Conservation (phyloP, 2,797 vertebrate genomes). For the Myiothlypis coronata region DNA sequence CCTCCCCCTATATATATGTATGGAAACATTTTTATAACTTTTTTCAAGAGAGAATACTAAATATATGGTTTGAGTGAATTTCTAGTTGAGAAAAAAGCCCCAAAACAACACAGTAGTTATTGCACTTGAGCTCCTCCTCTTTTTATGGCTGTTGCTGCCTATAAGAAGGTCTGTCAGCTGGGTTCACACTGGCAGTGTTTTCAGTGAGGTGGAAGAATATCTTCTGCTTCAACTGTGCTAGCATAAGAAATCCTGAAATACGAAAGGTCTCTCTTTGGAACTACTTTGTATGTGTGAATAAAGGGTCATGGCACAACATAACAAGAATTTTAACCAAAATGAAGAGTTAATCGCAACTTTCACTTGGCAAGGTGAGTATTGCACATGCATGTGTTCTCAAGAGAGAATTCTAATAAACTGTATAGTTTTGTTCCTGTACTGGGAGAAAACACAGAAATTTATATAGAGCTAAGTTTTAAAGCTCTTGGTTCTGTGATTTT, state of each 20-base stretch:
- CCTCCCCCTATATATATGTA: background rate
- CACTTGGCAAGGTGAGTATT: constrained; percentile 73
- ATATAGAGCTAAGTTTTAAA: background rate
- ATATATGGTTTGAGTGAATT: background rate
- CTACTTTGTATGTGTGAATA: background rate
- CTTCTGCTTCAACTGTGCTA: background rate
- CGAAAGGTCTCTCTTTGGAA: background rate
- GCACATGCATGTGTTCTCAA: accelerated
- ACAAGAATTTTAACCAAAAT: constrained; percentile 71
- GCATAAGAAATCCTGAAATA: background rate
- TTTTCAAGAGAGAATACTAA: background rate
- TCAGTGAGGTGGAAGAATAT: background rate
- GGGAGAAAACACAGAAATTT: background rate
- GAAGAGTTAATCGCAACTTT: constrained; percentile 65
- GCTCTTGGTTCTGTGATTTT: background rate
- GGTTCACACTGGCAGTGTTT: background rate
- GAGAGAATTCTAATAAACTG: background rate
- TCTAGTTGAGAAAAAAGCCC: background rate
- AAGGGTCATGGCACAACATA: constrained; percentile 68
- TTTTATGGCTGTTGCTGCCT: constrained; percentile 25
- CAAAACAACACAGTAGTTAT: background rate
- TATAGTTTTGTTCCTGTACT: background rate
- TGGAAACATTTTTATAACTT: background rate
- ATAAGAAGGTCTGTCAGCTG: background rate
- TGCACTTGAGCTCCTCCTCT: constrained; percentile 20